phyloP scores from a whole-genome alignment of 2,113 vertebrate species.

The Diglossa brunneiventris region DNA sequence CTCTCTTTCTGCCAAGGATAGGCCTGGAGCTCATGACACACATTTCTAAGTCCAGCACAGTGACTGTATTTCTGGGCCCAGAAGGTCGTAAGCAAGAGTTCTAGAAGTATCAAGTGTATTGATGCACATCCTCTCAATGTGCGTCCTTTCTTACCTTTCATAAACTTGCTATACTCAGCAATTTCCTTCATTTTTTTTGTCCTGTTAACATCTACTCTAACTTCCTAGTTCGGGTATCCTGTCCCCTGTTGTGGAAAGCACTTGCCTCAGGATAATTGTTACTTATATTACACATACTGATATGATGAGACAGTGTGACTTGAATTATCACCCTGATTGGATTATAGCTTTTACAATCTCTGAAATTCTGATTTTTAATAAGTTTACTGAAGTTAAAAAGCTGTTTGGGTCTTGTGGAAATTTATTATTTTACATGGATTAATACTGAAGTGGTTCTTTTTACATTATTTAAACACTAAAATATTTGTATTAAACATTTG shows the following conservation, averaged over 20 bases:
- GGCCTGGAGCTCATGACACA: background rate
- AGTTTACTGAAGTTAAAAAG: background rate
- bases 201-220: background rate
- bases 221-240: background rate
- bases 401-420: background rate
- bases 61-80: background rate
- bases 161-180: background rate
- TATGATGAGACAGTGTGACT: background rate
- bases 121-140: background rate
- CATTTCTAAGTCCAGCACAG: background rate
- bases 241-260: background rate
- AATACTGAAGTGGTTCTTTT: background rate
- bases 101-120: background rate
- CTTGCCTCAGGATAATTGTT: background rate
- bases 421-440: background rate
- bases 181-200: background rate
- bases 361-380: background rate
- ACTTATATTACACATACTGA: background rate
- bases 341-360: background rate
- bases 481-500: background rate
- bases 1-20: background rate
- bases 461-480: constrained; percentile 29
- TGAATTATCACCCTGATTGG: background rate
- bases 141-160: background rate
- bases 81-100: background rate